These are phyloP conservation scores for Caenorhabditis sulstoni DNA, from an alignment of 2,888 invertebrate species.

Conservation along the genomic window DNA sequence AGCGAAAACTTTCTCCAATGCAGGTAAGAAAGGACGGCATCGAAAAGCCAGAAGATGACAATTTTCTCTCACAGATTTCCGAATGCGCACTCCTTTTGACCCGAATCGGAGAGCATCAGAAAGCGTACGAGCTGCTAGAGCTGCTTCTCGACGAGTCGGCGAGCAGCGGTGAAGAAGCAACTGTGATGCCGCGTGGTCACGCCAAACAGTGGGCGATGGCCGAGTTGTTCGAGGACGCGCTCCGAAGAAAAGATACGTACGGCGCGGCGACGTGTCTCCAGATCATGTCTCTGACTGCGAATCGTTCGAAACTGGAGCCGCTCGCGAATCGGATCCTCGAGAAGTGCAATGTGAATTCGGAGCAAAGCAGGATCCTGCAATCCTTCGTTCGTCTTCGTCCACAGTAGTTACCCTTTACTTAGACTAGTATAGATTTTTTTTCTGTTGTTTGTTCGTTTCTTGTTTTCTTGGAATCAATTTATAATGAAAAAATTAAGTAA, in stretches of 20 bases:
- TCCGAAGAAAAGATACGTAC: slow-evolving; percentile 53
- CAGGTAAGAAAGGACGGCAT: slow-evolving; percentile 10
- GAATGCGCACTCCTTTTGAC: slow-evolving; percentile 66
- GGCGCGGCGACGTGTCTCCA: slow-evolving; percentile 66
- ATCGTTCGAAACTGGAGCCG: slow-evolving; percentile 62
- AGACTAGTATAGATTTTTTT: slow-evolving; percentile 9
- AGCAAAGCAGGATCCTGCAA: slow-evolving; percentile 59
- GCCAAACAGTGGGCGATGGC: slow-evolving; percentile 48
- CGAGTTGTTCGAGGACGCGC: slow-evolving; percentile 67
- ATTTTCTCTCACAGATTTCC: slow-evolving; percentile 28
- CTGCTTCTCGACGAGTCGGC: slow-evolving; percentile 60
- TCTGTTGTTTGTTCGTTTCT: slow-evolving; percentile 25
- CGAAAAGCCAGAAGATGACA: not conserved
- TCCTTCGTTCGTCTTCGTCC: slow-evolving; percentile 69
- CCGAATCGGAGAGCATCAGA: slow-evolving; percentile 65
- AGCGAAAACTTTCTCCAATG: slow-evolving; percentile 64
- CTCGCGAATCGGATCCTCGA: slow-evolving; percentile 62
- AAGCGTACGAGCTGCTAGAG: slow-evolving; percentile 66
- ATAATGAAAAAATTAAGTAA: slow-evolving; percentile 10
- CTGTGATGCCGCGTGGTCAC: slow-evolving; percentile 50
- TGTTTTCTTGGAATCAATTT: not conserved
- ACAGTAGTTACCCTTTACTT: too few species aligned
- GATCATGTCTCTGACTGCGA: slow-evolving; percentile 59
- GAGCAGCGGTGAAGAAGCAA: slow-evolving; percentile 63
- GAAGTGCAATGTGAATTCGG: slow-evolving; percentile 64